Conservation (phyloP, 2,113 vertebrate genomes). For the Oncorhynchus nerka region DNA sequence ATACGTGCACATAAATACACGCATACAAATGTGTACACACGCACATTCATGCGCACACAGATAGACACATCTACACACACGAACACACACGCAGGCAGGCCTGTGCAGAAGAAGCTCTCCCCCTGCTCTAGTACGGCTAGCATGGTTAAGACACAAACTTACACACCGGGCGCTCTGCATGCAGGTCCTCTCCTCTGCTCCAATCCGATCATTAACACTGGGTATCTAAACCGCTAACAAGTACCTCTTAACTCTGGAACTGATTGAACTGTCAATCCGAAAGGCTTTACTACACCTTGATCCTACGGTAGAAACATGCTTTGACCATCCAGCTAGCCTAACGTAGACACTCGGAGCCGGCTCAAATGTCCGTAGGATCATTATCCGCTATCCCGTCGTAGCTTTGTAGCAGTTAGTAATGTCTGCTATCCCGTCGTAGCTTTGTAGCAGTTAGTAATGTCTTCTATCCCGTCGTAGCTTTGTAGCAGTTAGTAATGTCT, state of each 20-base stretch:
- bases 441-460: too few relatives aligned
- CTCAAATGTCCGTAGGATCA: slow-evolving; percentile 33
- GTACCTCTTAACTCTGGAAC: slow-evolving; percentile 25
- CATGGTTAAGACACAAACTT: slow-evolving; percentile 17
- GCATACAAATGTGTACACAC: background rate
- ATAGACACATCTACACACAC: slow-evolving; percentile 18
- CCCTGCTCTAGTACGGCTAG: too few relatives aligned
- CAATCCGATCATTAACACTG: slow-evolving; percentile 40
- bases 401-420: too few relatives aligned
- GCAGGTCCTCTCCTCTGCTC: slow-evolving; percentile 23
- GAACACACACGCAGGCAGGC: background rate
- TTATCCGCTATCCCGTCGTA: slow-evolving; percentile 32
- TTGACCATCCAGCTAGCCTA: slow-evolving; percentile 35
- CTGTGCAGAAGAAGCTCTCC: too few relatives aligned
- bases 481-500: too few relatives aligned
- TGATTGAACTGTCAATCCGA: slow-evolving; percentile 33
- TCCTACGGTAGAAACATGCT: slow-evolving; percentile 36
- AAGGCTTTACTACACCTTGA: slow-evolving; percentile 23
- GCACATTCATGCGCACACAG: background rate
- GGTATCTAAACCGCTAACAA: slow-evolving; percentile 56
- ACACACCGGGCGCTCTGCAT: slow-evolving; percentile 56
- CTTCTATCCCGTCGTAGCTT: too few relatives aligned
- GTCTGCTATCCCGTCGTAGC: too few relatives aligned
- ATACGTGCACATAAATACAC: background rate
- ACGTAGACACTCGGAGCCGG: slow-evolving; percentile 5